Evolutionary conservation across 2,113 vertebrate genomes (phyloP), one percentile per base, ranked within the genome.

Genomic region (Cottus gobio): DNA sequence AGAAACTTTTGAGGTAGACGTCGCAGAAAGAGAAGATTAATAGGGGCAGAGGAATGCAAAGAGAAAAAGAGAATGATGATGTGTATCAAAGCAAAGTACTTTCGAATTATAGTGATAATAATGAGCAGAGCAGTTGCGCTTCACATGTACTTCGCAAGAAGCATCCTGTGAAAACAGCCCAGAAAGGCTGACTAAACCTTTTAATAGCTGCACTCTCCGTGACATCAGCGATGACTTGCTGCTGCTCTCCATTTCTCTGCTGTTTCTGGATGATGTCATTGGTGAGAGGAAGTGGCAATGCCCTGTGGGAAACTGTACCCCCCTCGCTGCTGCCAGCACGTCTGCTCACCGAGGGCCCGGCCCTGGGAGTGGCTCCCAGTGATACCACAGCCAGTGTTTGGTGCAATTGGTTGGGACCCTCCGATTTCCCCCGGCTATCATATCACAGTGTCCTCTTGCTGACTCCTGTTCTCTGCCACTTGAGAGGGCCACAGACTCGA

Each of bases 361-460:
- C 88, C 77, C 64, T 78, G 83, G 82, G 87, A 93, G 88, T 87
- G 90, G 83, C 86, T 91, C 82, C 64, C 30, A 31, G 85, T 88
- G 87, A 92, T 91, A 87, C 79, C 83, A 63, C 74, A 75, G 79
- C 78, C 54, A 83, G 73, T 75, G 79, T 58, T 65, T 16, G 71
- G 79, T 66, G 79, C 88, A 77, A 71, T 82, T 83, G 87, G 82
- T 79, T 70, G 70, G 70, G 77, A 83, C 75, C 74, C 69, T n/a
- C 50, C 22, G 50, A 18, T 46, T 48, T 16, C 46, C n/a, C 52
- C 52, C 24, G 70, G 90, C 85, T 92, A 93, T 90, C 82, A 80
- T 87, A 93, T 93, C 91, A 61, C 82, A 3, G 26, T 87, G 91
- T 93, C 93, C 93, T 92, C 91, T 85, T 85, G 86, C 87, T 93